Conservation (phyloP, 2,888 invertebrate species). For the Oxycera nigricornis region DNA sequence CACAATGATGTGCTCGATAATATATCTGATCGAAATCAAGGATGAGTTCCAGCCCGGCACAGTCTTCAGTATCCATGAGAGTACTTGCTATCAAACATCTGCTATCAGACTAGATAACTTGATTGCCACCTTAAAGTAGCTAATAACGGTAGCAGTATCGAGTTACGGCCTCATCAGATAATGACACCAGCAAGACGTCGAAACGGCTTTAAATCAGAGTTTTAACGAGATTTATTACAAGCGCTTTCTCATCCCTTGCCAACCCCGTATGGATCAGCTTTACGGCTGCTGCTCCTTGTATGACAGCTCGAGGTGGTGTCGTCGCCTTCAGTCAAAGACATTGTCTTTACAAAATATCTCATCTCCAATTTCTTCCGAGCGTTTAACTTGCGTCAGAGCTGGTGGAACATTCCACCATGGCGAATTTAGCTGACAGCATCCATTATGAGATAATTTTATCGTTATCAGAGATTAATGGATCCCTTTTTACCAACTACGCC, state of each 20-base stretch:
- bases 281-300: neutral
- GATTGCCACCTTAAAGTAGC: conserved; percentile 17
- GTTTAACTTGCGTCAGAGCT: neutral
- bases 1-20: no score
- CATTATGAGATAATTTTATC: conserved; percentile 43
- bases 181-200: conserved; percentile 24
- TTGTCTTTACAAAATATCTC: conserved; percentile 24
- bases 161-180: conserved; percentile 32
- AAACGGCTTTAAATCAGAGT: conserved; percentile 30
- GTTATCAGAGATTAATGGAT: conserved; percentile 46
- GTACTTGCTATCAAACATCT: no score
- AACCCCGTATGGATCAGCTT: neutral
- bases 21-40: no score
- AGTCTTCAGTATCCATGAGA: no score
- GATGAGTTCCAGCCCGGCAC: no score
- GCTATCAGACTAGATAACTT: neutral
- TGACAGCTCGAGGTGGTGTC: neutral
- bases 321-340: neutral
- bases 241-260: neutral
- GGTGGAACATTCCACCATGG: conserved; percentile 5
- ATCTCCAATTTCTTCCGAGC: conserved; percentile 25
- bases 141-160: conserved; percentile 23
- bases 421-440: conserved; percentile 38
- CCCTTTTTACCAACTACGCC: neutral
- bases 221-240: conserved; percentile 28